Evolutionary conservation across 2,797 vertebrate species (phyloP).

Genomic region (Ctenopoma kingsleyae): DNA sequence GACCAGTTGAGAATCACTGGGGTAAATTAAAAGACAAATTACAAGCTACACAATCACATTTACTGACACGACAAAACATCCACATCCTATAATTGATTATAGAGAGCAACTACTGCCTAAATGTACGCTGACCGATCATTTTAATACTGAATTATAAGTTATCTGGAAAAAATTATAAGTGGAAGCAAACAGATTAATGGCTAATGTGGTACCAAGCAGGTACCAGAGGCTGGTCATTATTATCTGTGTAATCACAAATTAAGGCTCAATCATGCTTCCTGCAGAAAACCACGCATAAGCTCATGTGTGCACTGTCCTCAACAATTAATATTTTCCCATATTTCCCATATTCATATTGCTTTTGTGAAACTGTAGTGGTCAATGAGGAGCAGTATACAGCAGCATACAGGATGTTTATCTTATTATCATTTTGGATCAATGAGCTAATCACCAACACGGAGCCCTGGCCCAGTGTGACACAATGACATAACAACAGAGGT

Average conservation of each 20-base stretch:
- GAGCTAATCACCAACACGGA: neutral
- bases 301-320: neutral
- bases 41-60: conserved; percentile 69
- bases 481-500: neutral
- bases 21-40: conserved; percentile 40
- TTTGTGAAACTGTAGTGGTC: too few species aligned
- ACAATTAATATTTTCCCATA: neutral
- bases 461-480: neutral
- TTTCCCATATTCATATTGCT: too few species aligned
- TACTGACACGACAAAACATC: conserved; percentile 60
- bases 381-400: neutral
- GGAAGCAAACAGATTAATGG: conserved; percentile 8
- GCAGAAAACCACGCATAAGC: neutral
- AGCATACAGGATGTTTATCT: neutral
- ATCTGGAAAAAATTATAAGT: conserved; percentile 7
- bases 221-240: neutral
- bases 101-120: conserved; percentile 21
- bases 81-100: conserved; percentile 26
- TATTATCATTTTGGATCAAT: neutral
- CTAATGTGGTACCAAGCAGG: neutral
- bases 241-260: neutral
- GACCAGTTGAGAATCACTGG: conserved; percentile 68
- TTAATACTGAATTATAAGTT: conserved; percentile 1
- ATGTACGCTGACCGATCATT: neutral
- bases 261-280: neutral